Base-by-base conservation (phyloP, 37 sponge, comb jelly and placozoan genomes). In the Spongilla lacustris region DNA sequence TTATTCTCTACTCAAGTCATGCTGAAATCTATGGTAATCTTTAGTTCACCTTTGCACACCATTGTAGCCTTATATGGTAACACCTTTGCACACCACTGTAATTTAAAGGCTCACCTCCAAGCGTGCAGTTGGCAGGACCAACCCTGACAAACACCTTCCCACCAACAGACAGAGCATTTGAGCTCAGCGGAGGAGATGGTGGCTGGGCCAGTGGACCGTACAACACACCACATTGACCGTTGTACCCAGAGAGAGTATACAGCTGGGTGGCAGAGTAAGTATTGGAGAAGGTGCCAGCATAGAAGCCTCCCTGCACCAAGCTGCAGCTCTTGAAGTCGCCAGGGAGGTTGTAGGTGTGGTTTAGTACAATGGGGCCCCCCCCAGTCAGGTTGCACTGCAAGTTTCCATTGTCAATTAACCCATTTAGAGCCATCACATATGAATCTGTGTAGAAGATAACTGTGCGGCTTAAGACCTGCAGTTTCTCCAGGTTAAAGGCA, bases 161-260 rank as follows among this genome's bases (percentile, higher is more conserved):
- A 23, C 94, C 94, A 23, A 94, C 94, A 36, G 91, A 94, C 14
- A 88, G 75, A 66, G 94, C 68, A 58, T 94, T 91, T 13, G 71
- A 22, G 0, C 66, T 74, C 50, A 86, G 79, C 28, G 80, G 78
- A 25, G 74, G 23, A 5, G 81, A 69, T n/a, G 85, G 89, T n/a
- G 49, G 30, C 23, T 76, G 29, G 6, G 78, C 34, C 4, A 88
- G 49, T 38, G 88, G 88, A 19, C 94, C 94, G 75, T 88, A 94
- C 1, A 88, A 24, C 28, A 88, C 91, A 41, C 36, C 3, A 50
- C 94, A 94, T 24, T 41, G 86, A 12, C 91, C 94, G 82, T 94
- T 94, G 68, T 74, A 84, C 0, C 91, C 94, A 66, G 33, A 22
- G 12, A 86, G 75, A 27, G 35, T 34, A 36, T 81, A 94, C 1